Evolutionary conservation across 2,797 vertebrate genomes (phyloP).

Genomic region (Channallabes apus): DNA sequence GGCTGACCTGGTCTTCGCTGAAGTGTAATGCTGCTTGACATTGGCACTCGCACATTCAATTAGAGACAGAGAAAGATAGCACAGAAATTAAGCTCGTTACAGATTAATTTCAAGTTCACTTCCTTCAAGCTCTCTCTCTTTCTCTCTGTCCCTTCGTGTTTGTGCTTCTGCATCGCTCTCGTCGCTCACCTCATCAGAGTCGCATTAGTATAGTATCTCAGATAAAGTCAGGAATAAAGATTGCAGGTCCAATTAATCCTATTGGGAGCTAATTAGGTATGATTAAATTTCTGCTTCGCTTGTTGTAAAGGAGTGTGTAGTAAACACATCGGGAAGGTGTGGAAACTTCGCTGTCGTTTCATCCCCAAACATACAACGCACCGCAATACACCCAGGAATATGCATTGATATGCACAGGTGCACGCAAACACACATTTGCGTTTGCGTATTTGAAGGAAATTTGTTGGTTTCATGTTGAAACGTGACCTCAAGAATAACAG

Average conservation of each 20-base stretch:
- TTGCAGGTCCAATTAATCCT: conserved; percentile 80
- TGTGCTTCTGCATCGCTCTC: background rate
- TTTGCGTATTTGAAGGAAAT: background rate
- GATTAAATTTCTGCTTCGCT: conserved; percentile 85
- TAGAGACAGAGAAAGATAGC: conserved; percentile 67
- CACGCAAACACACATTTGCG: background rate
- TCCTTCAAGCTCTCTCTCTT: conserved; percentile 64
- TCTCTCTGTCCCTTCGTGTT: background rate
- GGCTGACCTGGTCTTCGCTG: conserved; percentile 63
- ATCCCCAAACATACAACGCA: conserved; percentile 54
- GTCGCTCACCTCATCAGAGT: conserved; percentile 65
- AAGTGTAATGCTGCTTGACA: conserved; percentile 57
- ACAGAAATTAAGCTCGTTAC: conserved; percentile 72
- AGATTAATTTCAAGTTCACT: conserved; percentile 73
- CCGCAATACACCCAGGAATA: conserved; percentile 20
- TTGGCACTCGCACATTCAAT: conserved; percentile 66
- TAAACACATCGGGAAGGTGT: conserved; percentile 80
- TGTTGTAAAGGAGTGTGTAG: conserved; percentile 81
- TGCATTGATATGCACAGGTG: background rate
- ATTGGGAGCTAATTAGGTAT: conserved; percentile 83
- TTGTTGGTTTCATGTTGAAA: background rate
- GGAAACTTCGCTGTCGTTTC: conserved; percentile 73
- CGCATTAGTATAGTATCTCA: conserved; percentile 77
- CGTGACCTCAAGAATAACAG: background rate
- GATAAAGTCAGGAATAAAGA: conserved; percentile 83